Evolutionary conservation across 1,140 invertebrate species (phyloP).

Genomic region (Ectropis grisescens): DNA sequence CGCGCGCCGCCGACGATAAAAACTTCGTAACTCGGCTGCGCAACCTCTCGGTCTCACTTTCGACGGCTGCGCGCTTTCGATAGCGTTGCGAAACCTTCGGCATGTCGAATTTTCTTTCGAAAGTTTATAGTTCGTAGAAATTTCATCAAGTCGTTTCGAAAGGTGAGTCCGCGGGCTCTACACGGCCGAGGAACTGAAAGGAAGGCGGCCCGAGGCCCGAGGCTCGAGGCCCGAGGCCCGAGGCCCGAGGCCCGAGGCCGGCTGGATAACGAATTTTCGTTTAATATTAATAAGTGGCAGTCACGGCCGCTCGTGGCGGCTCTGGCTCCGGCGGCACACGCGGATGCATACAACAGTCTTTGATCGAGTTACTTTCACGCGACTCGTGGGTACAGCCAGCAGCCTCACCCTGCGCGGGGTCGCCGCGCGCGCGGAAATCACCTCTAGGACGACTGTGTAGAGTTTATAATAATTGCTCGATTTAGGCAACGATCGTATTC

Average conservation of each 20-base stretch:
- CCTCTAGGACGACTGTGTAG: no score
- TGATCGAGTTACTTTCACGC: slow-evolving; percentile 41
- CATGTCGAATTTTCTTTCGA: slow-evolving; percentile 56
- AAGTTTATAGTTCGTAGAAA: slow-evolving; percentile 28
- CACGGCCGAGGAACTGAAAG: slow-evolving; percentile 67
- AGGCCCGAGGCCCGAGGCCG: no score
- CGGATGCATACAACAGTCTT: slow-evolving; percentile 31
- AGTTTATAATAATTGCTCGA: no score
- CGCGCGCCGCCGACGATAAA: slow-evolving; percentile 66
- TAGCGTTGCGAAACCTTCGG: slow-evolving; percentile 51
- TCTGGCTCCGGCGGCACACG: slow-evolving; percentile 41
- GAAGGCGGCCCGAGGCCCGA: slow-evolving; percentile 55
- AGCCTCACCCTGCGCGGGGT: no score
- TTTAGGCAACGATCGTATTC: no score
- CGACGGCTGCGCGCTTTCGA: slow-evolving; percentile 59
- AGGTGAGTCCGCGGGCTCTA: no score
- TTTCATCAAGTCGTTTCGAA: slow-evolving; percentile 13
- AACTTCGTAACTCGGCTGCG: slow-evolving; percentile 64
- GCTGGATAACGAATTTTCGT: slow-evolving; percentile 67
- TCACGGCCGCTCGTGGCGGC: slow-evolving; percentile 49
- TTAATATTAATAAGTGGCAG: slow-evolving; percentile 66
- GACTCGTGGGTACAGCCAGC: slow-evolving; percentile 4
- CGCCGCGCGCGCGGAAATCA: no score
- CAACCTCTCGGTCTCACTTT: slow-evolving; percentile 66
- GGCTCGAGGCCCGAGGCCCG: no score